Percentiles rank a stretch among this genome's conserved stretches.
Evolutionary conservation across 1,140 invertebrate species (phyloP).

Genomic region (Aporrectodea caliginosa): DNA sequence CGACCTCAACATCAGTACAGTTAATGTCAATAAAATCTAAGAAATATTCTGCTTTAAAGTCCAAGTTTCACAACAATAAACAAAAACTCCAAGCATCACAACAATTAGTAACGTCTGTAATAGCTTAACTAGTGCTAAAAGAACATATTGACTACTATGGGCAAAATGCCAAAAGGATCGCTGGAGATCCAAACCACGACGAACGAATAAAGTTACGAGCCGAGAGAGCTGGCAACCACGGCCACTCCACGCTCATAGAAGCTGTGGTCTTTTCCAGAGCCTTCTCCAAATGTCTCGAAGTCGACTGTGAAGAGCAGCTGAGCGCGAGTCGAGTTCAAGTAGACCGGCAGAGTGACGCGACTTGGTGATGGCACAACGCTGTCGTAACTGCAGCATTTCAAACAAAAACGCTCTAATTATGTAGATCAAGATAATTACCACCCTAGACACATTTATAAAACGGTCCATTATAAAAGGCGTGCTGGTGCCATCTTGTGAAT

Average conservation of each 20-base stretch:
- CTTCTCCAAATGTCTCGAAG: constrained; percentile 78
- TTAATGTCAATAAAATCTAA: not conserved
- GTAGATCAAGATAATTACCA: no score
- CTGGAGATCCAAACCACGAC: not conserved
- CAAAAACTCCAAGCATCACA: not conserved
- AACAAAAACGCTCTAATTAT: no score
- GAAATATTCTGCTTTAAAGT: not conserved
- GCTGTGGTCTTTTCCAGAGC: constrained; percentile 73
- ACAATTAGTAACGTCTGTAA: not conserved
- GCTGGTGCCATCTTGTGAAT: no score
- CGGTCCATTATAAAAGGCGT: no score
- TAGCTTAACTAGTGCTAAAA: not conserved
- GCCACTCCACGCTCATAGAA: constrained; percentile 96
- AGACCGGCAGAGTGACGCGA: constrained; percentile 86
- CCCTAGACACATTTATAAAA: no score
- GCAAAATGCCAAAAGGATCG: not conserved
- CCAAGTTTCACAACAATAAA: not conserved
- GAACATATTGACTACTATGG: not conserved
- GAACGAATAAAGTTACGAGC: constrained; percentile 27
- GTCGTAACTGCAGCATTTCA: constrained; percentile 28
- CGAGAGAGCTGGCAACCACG: constrained; percentile 52
- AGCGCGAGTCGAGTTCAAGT: constrained; percentile 89
- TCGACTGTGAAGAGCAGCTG: constrained; percentile 94
- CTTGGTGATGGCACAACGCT: constrained; percentile 34
- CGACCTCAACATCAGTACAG: no score